Conservation (phyloP, 2,888 invertebrate species). For the Aphidoletes aphidimyza region DNA sequence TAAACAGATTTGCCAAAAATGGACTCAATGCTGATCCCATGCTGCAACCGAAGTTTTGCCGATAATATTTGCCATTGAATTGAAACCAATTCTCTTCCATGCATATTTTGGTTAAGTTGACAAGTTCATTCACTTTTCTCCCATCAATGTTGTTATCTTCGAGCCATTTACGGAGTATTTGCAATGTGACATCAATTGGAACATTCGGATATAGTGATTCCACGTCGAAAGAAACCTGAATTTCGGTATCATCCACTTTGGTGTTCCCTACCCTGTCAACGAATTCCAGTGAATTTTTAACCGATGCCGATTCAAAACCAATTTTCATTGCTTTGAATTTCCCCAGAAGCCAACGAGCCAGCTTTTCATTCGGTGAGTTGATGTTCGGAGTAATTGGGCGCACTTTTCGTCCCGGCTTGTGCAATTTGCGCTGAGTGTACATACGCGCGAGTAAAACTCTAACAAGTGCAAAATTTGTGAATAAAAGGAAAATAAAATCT, state of each 20-base stretch:
- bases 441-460: too few relatives aligned
- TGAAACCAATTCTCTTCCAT: background rate
- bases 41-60: background rate
- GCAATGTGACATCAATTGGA: background rate
- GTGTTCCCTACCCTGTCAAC: background rate
- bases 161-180: background rate
- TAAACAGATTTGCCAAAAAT: background rate
- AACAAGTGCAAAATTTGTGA: too few relatives aligned
- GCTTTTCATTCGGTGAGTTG: background rate
- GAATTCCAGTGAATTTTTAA: background rate
- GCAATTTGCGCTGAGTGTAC: background rate
- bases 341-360: background rate
- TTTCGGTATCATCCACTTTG: background rate
- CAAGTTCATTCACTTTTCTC: background rate
- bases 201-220: background rate
- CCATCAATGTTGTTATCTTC: background rate
- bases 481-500: too few relatives aligned
- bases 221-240: background rate
- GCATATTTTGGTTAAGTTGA: background rate
- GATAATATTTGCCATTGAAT: background rate
- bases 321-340: background rate
- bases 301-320: background rate
- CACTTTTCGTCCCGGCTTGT: background rate
- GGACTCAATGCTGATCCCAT: conserved; percentile 22
- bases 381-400: background rate